Evolutionary conservation across 2,797 vertebrate genomes (phyloP), one percentile per base, ranked within the genome.

Genomic region (Centropyge bicolor): DNA sequence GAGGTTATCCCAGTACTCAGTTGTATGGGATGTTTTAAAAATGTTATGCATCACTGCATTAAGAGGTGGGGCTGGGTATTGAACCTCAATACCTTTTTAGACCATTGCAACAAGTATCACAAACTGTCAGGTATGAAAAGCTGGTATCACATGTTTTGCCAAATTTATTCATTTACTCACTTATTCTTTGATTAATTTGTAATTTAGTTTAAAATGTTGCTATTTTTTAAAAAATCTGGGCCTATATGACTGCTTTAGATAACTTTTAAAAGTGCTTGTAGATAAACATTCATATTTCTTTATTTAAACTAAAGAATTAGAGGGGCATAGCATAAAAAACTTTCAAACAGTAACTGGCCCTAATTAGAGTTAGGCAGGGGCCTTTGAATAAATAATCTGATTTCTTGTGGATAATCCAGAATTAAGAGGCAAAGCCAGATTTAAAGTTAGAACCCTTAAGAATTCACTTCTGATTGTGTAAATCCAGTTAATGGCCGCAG

Each of bases 371-470:
- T 22, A 52, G 52, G 11, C 4, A 3, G 10, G 43, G 14, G 5
- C 4, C 5, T 24, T 48, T 1, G 6, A 57, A 59, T 9, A 14
- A 35, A 60, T 22, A 51, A 22, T 60, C 9, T 3, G 16, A 45
- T 60, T 61, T 45, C 24, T 54, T 69, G 3, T 55, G 11, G n/a
- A 40, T 57, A 45, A 16, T 49, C 14, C 35, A 60, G 16, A 51
- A 27, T 54, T 45, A 54, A 36, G 1, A 43, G 41, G 45, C 8
- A 27, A 48, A 65, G 27, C n/a, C 45, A 31, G 46, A 51, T 61
- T 43, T n/a, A 48, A 76, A 67, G 31, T 49, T 31, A 27, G 49
- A n/a, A 48, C 63, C 17, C 36, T 49, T 40, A 72, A 38, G 9
- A 60, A 16, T 56, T 56, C 41, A 31, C 31, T 56, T 46, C 9